Evolutionary conservation across 2,113 vertebrate species (phyloP).

Genomic region (Puma concolor): DNA sequence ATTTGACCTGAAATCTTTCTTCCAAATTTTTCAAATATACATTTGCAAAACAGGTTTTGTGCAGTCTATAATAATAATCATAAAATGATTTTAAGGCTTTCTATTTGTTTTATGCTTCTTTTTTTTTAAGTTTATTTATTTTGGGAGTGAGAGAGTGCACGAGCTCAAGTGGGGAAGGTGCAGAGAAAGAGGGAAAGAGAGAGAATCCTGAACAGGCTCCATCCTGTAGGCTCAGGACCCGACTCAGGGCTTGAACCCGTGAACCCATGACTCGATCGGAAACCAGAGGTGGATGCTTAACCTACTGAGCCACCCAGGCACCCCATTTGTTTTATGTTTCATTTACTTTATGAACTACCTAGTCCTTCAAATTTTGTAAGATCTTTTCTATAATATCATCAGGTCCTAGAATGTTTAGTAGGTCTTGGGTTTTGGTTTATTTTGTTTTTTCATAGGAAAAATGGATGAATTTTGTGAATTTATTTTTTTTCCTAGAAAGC

Average conservation of each 20-base stretch:
- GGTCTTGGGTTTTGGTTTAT: neutral
- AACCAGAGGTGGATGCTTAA: too few species aligned
- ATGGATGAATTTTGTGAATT: neutral
- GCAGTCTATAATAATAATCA: neutral
- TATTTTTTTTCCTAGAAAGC: neutral
- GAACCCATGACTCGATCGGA: too few species aligned
- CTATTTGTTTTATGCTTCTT: neutral
- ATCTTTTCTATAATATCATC: neutral
- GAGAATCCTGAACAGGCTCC: too few species aligned
- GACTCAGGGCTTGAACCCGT: too few species aligned
- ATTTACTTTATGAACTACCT: neutral
- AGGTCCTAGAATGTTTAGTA: neutral
- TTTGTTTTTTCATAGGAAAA: neutral
- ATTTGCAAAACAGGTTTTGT: neutral
- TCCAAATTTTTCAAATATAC: neutral
- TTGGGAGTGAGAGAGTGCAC: too few species aligned
- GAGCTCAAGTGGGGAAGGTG: too few species aligned
- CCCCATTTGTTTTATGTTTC: neutral
- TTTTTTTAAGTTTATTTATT: too few species aligned
- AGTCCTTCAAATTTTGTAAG: neutral
- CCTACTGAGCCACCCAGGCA: too few species aligned
- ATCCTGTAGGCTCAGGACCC: too few species aligned
- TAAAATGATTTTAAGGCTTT: conserved; percentile 1
- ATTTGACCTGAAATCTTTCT: neutral
- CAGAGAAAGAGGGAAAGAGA: too few species aligned